Evolutionary conservation across 2,888 invertebrate genomes (phyloP), one percentile per base, ranked within the genome.

Genomic region (Suillia variegata): DNA sequence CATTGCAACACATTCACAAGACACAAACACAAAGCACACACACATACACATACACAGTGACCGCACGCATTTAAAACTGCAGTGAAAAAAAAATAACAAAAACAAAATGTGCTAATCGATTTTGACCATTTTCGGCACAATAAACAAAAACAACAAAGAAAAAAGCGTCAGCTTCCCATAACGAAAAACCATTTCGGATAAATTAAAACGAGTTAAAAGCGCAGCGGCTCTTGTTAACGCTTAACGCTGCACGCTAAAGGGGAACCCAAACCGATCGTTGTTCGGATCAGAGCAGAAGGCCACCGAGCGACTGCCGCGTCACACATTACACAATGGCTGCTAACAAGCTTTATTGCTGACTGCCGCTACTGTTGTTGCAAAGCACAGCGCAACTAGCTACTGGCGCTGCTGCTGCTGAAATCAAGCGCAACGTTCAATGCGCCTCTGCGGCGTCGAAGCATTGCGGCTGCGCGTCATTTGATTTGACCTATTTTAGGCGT

Each of bases 41-140:
- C 26, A 49, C 45, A 52, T 4, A 33, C 57, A 47, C 26, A 24
- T n/a, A 47, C 47, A 31, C 38, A 15, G 20, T 18, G 2, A 5
- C 15, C 20, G 20, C 22, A 45, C 15, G n/a, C 21, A 18, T 26
- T 31, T 18, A 5, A 4, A 31, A 8, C 10, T 5, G 5, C 22
- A 20, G 17, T 12, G 21, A 24, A 8, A 5, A 12, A 56, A n/a
- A 12, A 1, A 2, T 18, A 56, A 56, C 15, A 13, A 21, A 49
- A 47, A 49, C 34, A 56, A 51, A 38, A 42, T 38, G 50, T 38
- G 54, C 51, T 59, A 59, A 59, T 51, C 55, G 54, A 52, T 59
- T 59, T 59, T 59, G 31, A 47, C 59, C 59, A 59, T 59, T 55
- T 55, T 50, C 48, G 59, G 47, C 31, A 31, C 33, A 33, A 52